Base-by-base conservation (phyloP, 2,797 vertebrate species). In the Meriones psammophilus region DNA sequence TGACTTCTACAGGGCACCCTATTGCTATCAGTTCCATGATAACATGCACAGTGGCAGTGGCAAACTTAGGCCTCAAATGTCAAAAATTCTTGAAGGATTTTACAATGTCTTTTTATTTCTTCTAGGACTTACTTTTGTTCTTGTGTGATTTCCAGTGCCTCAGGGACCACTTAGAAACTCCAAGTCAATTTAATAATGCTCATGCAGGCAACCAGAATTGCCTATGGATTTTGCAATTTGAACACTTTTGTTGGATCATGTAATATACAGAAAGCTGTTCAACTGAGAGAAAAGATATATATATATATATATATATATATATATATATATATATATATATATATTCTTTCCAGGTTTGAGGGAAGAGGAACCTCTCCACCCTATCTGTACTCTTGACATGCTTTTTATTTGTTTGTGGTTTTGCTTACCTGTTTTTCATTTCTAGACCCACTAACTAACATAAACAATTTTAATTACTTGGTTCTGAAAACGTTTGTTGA, bases 381-480 rank as follows among this genome's bases (percentile, higher is more conserved):
- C 39, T 56, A n/a, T 36, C 4, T 62, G 62, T 26, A 92, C 33
- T 77, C 62, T 71, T 91, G 74, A 80, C 56, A 74, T 98, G 73
- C 89, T 98, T 97, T 97, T 96, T 95, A 92, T 91, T 95, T 93
- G 56, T 42, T 88, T 64, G 26, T 42, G 28, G 30, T 68, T 90
- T 79, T 83, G 33, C 62, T 88, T 66, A 76, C 81, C 85, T 84
- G 39, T 69, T 86, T 86, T 88, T 98, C 94, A 89, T 98, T 97
- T 98, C 94, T 98, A 97, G 94, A 97, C 92, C 94, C 94, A 97
- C 88, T 97, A 98, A 97, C 91, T 97, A 97, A 98, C 95, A 91
- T 95, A 96, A 98, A 96, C 91, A 97, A 95, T 97, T 98, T 98
- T 97, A 98, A 98, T 98, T 97, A 98, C 91, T 96, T 98, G 78